These are phyloP conservation scores for Spodoptera picta DNA, from an alignment of 2,888 invertebrate genomes.

Conservation along the genomic window DNA sequence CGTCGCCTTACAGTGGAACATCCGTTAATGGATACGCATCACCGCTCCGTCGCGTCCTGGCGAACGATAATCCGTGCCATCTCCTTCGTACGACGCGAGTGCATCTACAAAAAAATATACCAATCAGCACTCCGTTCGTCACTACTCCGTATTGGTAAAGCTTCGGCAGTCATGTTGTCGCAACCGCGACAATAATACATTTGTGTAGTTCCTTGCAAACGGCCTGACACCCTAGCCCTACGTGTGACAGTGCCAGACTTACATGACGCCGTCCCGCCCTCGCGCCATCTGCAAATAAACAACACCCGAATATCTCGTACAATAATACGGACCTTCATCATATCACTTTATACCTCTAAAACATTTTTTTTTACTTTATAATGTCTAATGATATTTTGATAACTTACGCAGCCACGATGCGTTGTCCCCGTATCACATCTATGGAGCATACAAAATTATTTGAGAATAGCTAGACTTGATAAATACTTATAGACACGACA, in stretches of 20 bases:
- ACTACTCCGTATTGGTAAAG: constrained; percentile 18
- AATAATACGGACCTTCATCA: constrained; percentile 45
- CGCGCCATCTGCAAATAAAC: constrained; percentile 54
- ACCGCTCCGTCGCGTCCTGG: constrained; percentile 9
- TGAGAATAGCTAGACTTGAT: constrained; percentile 27
- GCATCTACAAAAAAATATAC: constrained; percentile 37
- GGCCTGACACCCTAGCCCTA: constrained; percentile 46
- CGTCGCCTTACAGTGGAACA: constrained; percentile 10
- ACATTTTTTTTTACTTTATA: constrained; percentile 39
- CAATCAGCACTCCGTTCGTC: constrained; percentile 20
- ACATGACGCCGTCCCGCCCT: constrained; percentile 46
- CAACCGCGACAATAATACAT: not conserved
- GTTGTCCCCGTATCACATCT: constrained; percentile 51
- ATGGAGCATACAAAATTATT: constrained; percentile 45
- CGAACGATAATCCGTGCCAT: constrained; percentile 12
- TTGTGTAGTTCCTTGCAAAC: constrained; percentile 46
- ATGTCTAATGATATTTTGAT: constrained; percentile 52
- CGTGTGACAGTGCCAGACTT: constrained; percentile 43
- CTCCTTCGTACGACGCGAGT: constrained; percentile 11
- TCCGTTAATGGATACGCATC: not conserved
- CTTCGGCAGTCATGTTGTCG: constrained; percentile 17
- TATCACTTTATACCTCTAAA: constrained; percentile 37
- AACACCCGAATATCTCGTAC: constrained; percentile 54
- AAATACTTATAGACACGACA: constrained; percentile 1
- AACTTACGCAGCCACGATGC: constrained; percentile 54